Conservation (phyloP, 2,888 invertebrate genomes). For the Acronicta alni region DNA sequence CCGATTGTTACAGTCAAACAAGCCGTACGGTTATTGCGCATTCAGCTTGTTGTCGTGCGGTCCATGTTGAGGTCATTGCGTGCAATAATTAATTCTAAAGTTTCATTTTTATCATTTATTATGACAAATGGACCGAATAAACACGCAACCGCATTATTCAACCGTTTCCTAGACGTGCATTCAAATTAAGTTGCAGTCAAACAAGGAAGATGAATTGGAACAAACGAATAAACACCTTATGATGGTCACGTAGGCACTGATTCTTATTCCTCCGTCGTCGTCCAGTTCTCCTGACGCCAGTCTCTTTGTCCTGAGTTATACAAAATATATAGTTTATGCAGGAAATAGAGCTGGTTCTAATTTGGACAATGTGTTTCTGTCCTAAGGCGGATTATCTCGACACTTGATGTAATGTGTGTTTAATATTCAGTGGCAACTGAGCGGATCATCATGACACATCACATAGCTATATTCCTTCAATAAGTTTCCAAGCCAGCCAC, state of each 20-base stretch:
- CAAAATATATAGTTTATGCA: not conserved
- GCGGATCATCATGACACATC: no score
- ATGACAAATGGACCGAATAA: slow-evolving; percentile 42
- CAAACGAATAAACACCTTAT: slow-evolving; percentile 25
- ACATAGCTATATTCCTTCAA: not conserved
- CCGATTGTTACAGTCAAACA: slow-evolving; percentile 72
- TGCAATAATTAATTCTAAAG: slow-evolving; percentile 68
- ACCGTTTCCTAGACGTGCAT: slow-evolving; percentile 31
- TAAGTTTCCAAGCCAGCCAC: slow-evolving; percentile 6
- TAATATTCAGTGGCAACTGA: not conserved
- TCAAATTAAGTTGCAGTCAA: slow-evolving; percentile 30
- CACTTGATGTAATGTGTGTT: not conserved
- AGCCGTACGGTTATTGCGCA: slow-evolving; percentile 72
- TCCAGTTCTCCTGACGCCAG: slow-evolving; percentile 17
- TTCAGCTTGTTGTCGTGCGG: slow-evolving; percentile 70
- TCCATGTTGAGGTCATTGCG: slow-evolving; percentile 73
- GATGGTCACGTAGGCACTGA: slow-evolving; percentile 47
- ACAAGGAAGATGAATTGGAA: slow-evolving; percentile 44
- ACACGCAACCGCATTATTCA: slow-evolving; percentile 44
- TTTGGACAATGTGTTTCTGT: slow-evolving; percentile 13
- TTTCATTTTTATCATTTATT: slow-evolving; percentile 66
- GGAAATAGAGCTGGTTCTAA: slow-evolving; percentile 7
- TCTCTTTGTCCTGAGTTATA: slow-evolving; percentile 4
- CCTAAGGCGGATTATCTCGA: slow-evolving; percentile 3
- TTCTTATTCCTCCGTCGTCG: slow-evolving; percentile 44